Conservation (phyloP, 2,797 vertebrate genomes). For the Fratercula arctica region DNA sequence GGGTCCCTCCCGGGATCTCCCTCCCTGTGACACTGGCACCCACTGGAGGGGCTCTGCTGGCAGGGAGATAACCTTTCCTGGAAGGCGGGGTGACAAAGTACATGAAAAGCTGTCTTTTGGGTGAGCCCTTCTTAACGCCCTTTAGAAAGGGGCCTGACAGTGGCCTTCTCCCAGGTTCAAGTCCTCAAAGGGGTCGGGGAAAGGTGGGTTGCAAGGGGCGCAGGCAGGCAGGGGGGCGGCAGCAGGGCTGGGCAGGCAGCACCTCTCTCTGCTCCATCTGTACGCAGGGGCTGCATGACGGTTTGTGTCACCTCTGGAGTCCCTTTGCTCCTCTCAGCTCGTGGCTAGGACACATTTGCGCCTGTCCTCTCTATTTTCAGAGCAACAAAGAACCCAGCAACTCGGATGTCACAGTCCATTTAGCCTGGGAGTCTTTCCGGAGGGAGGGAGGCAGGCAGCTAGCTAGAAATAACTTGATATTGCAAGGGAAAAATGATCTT, state of each 20-base stretch:
- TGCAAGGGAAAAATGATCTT: neutral
- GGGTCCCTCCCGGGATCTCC: neutral
- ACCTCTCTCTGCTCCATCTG: neutral
- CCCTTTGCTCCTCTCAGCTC: neutral
- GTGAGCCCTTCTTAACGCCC: neutral
- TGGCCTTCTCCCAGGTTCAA: neutral
- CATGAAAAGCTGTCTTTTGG: neutral
- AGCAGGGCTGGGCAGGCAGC: neutral
- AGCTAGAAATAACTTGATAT: neutral
- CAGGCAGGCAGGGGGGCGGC: neutral
- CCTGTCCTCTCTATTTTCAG: neutral
- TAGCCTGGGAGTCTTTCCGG: neutral
- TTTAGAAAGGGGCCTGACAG: neutral
- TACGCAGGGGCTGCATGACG: rapidly evolving
- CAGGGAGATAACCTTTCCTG: neutral
- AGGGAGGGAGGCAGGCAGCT: neutral
- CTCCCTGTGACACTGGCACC: neutral
- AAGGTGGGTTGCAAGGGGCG: neutral
- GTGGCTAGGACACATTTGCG: neutral
- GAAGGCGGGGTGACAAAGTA: neutral
- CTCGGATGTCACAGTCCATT: rapidly evolving
- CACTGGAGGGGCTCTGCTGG: neutral
- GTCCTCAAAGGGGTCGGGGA: neutral
- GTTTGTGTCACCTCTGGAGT: neutral
- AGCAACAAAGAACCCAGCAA: rapidly evolving